phyloP scores from a whole-genome alignment of 2,888 invertebrate species.

The Theristus sp. region DNA sequence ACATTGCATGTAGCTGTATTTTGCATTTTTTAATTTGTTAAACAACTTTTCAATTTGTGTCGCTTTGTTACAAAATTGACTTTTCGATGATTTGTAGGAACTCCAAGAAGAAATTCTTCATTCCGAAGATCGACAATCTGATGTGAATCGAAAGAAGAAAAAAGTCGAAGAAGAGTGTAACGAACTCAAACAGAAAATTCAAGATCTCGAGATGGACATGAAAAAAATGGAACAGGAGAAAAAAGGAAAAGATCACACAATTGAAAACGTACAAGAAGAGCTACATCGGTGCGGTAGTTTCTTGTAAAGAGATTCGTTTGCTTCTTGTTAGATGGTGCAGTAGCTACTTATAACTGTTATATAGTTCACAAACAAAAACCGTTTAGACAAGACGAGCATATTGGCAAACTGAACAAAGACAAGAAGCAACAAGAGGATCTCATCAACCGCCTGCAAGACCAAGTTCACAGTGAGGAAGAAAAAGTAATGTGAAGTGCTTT shows the following conservation, averaged over 20 bases:
- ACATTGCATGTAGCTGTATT: too few species aligned
- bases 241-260: conserved; percentile 10
- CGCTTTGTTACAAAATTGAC: too few species aligned
- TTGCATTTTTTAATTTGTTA: too few species aligned
- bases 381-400: conserved; percentile 12
- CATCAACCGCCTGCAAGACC: conserved; percentile 35
- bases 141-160: conserved; percentile 6
- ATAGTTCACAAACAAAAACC: too few species aligned
- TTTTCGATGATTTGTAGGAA: too few species aligned
- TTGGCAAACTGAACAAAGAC: conserved; percentile 3
- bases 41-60: too few species aligned
- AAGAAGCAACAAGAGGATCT: conserved; percentile 61
- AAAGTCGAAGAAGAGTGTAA: conserved; percentile 73
- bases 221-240: conserved; percentile 28
- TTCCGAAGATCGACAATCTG: conserved; percentile 10
- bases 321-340: too few species aligned
- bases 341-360: too few species aligned
- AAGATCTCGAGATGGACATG: conserved; percentile 16
- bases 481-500: not conserved
- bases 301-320: too few species aligned
- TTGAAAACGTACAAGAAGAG: conserved; percentile 18
- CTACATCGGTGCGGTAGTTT: too few species aligned
- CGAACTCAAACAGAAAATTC: conserved; percentile 42
- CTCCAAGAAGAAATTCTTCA: conserved; percentile 38
- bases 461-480: too few species aligned